These are phyloP conservation scores for Pterocles gutturalis DNA, from an alignment of 2,113 vertebrate species.

Conservation along the genomic window DNA sequence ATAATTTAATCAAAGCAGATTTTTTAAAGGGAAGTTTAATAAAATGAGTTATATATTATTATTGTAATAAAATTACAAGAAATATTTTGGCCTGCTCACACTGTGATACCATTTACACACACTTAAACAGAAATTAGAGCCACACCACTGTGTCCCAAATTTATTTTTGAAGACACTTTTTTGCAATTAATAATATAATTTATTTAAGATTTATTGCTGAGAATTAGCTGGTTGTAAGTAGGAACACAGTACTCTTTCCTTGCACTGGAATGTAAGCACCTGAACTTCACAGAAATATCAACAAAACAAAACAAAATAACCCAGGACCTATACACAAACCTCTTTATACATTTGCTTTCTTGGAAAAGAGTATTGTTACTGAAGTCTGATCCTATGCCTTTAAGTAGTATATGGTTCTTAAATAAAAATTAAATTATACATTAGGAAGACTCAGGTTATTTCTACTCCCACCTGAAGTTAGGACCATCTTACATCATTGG, in stretches of 20 bases:
- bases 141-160: background rate
- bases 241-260: background rate
- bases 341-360: background rate
- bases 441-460: background rate
- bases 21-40: background rate
- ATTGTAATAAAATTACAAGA: background rate
- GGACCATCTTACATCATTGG: background rate
- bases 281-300: background rate
- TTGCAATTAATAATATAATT: background rate
- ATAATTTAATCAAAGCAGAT: background rate
- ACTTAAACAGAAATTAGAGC: background rate
- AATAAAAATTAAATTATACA: background rate
- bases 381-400: background rate
- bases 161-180: background rate
- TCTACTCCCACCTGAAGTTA: background rate
- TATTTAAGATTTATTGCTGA: background rate
- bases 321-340: background rate
- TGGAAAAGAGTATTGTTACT: background rate
- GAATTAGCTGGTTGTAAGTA: background rate
- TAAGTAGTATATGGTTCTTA: background rate
- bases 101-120: background rate
- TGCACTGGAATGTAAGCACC: background rate
- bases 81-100: background rate
- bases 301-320: background rate
- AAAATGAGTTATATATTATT: background rate